Percentiles rank a stretch among this genome's conserved stretches.
phyloP scores from a whole-genome alignment of 2,113 vertebrate species.

The Neogale vison region DNA sequence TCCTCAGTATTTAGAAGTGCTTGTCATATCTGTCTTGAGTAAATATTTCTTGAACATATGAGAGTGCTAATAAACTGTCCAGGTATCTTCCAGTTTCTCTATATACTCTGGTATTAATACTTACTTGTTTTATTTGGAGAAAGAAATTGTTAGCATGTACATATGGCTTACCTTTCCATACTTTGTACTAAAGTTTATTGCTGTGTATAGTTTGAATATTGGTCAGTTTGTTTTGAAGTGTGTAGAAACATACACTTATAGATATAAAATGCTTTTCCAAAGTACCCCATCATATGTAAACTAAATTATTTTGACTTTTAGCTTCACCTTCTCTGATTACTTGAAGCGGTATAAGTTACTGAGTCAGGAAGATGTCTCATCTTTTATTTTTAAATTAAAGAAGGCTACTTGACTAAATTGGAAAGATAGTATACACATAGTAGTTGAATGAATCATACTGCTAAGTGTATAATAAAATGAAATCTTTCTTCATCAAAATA shows the following conservation, averaged over 20 bases:
- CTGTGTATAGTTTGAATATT: constrained; percentile 17
- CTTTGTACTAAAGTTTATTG: constrained; percentile 11
- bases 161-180: not conserved
- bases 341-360: constrained; percentile 3
- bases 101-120: not conserved
- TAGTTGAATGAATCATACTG: constrained; percentile 11
- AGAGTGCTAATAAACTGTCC: constrained; percentile 40
- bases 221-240: constrained; percentile 25
- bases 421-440: not conserved
- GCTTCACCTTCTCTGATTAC: not conserved
- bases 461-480: constrained; percentile 19
- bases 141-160: not conserved
- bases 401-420: not conserved
- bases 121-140: constrained; percentile 22
- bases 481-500: constrained; percentile 15
- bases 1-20: not conserved
- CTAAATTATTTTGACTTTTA: constrained; percentile 40
- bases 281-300: not conserved
- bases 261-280: constrained; percentile 8
- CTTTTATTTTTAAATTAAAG: constrained; percentile 42
- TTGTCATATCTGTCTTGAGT: not conserved
- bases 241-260: not conserved
- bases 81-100: constrained; percentile 13
- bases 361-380: not conserved
- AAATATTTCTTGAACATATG: constrained; percentile 30